Evolutionary conservation across 2,888 invertebrate genomes (phyloP), one percentile per base, ranked within the genome.

Genomic region (Caenorhabditis macrosperma): DNA sequence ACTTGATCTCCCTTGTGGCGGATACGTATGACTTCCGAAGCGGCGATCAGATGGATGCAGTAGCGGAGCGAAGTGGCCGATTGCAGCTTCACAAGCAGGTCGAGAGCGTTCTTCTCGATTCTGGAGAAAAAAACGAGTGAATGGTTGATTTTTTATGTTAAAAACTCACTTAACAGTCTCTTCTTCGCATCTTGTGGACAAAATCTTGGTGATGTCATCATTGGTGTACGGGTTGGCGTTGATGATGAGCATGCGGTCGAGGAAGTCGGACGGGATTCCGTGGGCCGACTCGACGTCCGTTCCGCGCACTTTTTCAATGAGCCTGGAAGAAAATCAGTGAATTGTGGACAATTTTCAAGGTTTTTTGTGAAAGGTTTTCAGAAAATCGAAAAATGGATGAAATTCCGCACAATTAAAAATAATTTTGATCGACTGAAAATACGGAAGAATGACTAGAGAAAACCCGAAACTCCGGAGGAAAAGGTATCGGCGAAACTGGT

Each of bases 11-110:
- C 26, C 24, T 79, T 76, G 12, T 24, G 0, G 0, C 95, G 94
- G 55, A 94, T 93, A 67, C 96, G 94, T n/a, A 97, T 95, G n/a
- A 99, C 93, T 85, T 95, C 95, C 0, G 98, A 95, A 0, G 96
- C 95, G 35, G 97, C 96, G 87, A 99, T 98, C 35, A 99, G 93
- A 90, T 99, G 99, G 91, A 99, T 98, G 33, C 97, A 95, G 92
- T 99, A 99, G 75, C 99, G 94, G 15, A 99, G 93, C 0, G 96
- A 96, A 0, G 97, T 96, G 91, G 96, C 96, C 12, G 94, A 94
- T 0, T 96, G 96, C 50, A 99, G 96, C 66, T 95, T 94, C 0
- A 97, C 96, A 44, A 99, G 92, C 9, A 98, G 95, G 0, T 94
- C 94, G 67, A 98, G 90, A 0, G 97, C 98, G 91, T 96, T 96